These are phyloP conservation scores for Drepana falcataria DNA, from an alignment of 2,888 invertebrate species.

Conservation along the genomic window DNA sequence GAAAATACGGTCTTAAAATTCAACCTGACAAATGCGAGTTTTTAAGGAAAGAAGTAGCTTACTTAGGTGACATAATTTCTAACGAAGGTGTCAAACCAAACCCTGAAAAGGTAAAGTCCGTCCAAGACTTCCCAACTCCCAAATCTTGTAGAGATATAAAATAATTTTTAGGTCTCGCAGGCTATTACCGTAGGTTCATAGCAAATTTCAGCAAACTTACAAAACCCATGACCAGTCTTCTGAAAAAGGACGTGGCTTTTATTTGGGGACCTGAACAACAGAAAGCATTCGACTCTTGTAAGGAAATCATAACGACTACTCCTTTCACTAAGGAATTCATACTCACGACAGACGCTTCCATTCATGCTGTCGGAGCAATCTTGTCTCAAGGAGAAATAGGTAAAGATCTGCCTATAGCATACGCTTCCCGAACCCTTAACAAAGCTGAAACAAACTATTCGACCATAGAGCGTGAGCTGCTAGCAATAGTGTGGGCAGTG, in stretches of 20 bases:
- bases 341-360: slow-evolving; percentile 27
- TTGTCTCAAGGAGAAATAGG: slow-evolving; percentile 16
- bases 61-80: slow-evolving; percentile 4
- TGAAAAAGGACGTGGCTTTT: slow-evolving; percentile 24
- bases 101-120: slow-evolving; percentile 2
- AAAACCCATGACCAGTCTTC: slow-evolving; percentile 27
- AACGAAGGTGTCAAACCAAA: slow-evolving; percentile 5
- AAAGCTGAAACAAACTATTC: slow-evolving; percentile 22
- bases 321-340: slow-evolving; percentile 14
- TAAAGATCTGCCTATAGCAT: slow-evolving; percentile 17
- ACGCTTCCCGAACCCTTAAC: slow-evolving; percentile 22
- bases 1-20: slow-evolving; percentile 2
- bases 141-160: slow-evolving; percentile 8
- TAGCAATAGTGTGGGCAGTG: slow-evolving; percentile 19
- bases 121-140: slow-evolving; percentile 6
- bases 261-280: slow-evolving; percentile 17
- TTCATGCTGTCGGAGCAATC: slow-evolving; percentile 15
- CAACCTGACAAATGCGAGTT: slow-evolving; percentile 9
- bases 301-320: slow-evolving; percentile 17
- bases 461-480: slow-evolving; percentile 20
- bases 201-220: slow-evolving; percentile 11
- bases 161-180: slow-evolving; percentile 9
- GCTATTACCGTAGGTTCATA: slow-evolving; percentile 10
- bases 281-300: slow-evolving; percentile 17
- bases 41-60: slow-evolving; percentile 4